Base-by-base conservation (phyloP, 2,888 invertebrate genomes). In the Sesia apiformis region DNA sequence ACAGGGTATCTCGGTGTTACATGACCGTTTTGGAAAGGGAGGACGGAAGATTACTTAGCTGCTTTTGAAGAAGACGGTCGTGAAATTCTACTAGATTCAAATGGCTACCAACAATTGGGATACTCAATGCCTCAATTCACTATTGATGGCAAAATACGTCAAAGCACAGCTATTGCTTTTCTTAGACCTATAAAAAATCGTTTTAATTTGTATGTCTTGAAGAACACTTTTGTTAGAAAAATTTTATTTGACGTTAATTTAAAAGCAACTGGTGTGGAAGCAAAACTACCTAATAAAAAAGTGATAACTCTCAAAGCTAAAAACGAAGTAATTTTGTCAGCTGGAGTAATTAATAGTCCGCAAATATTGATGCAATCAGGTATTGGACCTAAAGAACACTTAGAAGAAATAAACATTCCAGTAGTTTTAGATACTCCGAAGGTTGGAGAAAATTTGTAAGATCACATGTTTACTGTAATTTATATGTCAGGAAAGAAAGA, bases 1-100 rank as follows among this genome's bases (percentile, higher is more conserved):
- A n/a, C 69, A 92, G 38, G 90, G 86, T 0, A 92, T 92, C 65
- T 93, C 4, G 57, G 57, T 1, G 52, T 57, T 1, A 55, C 57
- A 3, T 38, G 54, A 51, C 52, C 54, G n/a, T 38, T 42, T 38
- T 54, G 50, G 41, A 23, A 38, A 41, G 38, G 4, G 39, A 43
- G 43, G 23, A 42, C 40, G 3, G n/a, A 51, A 41, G n/a, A 50
- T 51, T 39, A 42, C 6, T 8, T 54, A 2, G 38, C 38, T 39
- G 41, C 50, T 41, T 54, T 54, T 38, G 51, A 41, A 42, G 54
- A 54, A n/a, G 50, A 54, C 1, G 52, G 49, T 3, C 1, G 23
- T n/a, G 8, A 49, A 8, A 49, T 49, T 49, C 6, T 8, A 7
- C 4, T 49, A 8, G 56, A 58, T n/a, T 52, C 55, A 0, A 59